A percentile compares a stretch with the other conserved stretches of the same genome.
These are phyloP conservation scores for Mimas tiliae DNA, from an alignment of 2,888 invertebrate genomes.

Conservation along the genomic window DNA sequence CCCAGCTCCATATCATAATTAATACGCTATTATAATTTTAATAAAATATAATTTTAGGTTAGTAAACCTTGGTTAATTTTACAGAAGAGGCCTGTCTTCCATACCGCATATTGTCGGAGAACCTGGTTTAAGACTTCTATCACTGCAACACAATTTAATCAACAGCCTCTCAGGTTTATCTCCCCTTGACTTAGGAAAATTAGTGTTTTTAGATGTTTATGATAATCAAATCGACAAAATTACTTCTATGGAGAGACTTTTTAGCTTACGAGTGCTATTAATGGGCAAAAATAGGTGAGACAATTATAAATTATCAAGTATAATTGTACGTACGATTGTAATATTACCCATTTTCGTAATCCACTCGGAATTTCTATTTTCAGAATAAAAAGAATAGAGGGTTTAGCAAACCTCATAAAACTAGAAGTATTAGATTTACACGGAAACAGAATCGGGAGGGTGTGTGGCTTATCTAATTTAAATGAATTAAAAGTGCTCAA, in stretches of 20 bases:
- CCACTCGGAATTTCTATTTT: constrained; percentile 43
- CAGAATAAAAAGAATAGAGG: constrained; percentile 92
- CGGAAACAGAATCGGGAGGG: constrained; percentile 93
- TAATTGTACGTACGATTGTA: neutral
- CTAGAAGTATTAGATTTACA: constrained; percentile 96
- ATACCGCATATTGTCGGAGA: constrained; percentile 94
- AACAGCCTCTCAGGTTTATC: constrained; percentile 88
- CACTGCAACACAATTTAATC: constrained; percentile 96
- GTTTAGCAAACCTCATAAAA: constrained; percentile 88
- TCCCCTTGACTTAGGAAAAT: constrained; percentile 86
- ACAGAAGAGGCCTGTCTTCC: constrained; percentile 90
- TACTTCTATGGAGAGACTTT: constrained; percentile 90
- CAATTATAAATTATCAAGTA: neutral
- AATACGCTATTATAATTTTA: too few relatives aligned
- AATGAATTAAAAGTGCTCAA: constrained; percentile 94
- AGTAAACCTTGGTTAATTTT: constrained; percentile 36
- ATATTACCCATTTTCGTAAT: neutral
- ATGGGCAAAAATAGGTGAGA: constrained; percentile 95
- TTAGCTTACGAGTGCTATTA: constrained; percentile 92
- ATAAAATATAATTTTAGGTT: too few relatives aligned
- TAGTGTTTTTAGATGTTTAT: constrained; percentile 97
- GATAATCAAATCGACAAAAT: constrained; percentile 97
- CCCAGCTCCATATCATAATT: too few relatives aligned
- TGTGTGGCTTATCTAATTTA: constrained; percentile 88
- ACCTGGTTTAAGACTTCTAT: constrained; percentile 91